A percentile compares a stretch with the other conserved stretches of the same genome.
Evolutionary conservation across 2,797 vertebrate species (phyloP).

Genomic region (Coranthus polyacanthus): DNA sequence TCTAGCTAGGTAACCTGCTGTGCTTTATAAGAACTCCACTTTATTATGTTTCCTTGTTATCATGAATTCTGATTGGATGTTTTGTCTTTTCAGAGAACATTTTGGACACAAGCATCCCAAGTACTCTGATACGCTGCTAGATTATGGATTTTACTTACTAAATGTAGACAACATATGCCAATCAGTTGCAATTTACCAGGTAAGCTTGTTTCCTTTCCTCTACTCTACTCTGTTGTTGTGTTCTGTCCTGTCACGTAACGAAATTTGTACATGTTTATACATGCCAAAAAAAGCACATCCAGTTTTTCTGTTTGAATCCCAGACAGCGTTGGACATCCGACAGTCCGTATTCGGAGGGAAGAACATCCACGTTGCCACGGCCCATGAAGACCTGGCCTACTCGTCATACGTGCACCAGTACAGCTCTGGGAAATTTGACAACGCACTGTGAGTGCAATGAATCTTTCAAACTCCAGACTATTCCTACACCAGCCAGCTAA

Average conservation of each 20-base stretch:
- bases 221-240: background rate
- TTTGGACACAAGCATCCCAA: slow-evolving; percentile 99
- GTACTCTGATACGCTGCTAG: slow-evolving; percentile 97
- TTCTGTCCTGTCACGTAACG: background rate
- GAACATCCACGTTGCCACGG: slow-evolving; percentile 98
- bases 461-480: background rate
- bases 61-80: slow-evolving; percentile 13
- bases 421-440: slow-evolving; percentile 99
- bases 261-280: background rate
- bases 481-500: slow-evolving; percentile 24
- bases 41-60: background rate
- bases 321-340: slow-evolving; percentile 98
- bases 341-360: slow-evolving; percentile 99
- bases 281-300: background rate
- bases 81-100: slow-evolving; percentile 90
- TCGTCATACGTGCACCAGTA: slow-evolving; percentile 99
- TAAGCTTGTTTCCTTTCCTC: slow-evolving; percentile 66
- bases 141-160: slow-evolving; percentile 99
- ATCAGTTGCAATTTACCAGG: slow-evolving; percentile 99
- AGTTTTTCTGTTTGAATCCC: slow-evolving; percentile 9
- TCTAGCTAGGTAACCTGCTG: slow-evolving; percentile 91
- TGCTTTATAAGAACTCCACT: background rate
- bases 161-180: slow-evolving; percentile 99
- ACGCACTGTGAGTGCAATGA: slow-evolving; percentile 93
- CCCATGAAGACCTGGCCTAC: slow-evolving; percentile 98